phyloP scores from a whole-genome alignment of 1,140 invertebrate species.

The Procambarus clarkii region DNA sequence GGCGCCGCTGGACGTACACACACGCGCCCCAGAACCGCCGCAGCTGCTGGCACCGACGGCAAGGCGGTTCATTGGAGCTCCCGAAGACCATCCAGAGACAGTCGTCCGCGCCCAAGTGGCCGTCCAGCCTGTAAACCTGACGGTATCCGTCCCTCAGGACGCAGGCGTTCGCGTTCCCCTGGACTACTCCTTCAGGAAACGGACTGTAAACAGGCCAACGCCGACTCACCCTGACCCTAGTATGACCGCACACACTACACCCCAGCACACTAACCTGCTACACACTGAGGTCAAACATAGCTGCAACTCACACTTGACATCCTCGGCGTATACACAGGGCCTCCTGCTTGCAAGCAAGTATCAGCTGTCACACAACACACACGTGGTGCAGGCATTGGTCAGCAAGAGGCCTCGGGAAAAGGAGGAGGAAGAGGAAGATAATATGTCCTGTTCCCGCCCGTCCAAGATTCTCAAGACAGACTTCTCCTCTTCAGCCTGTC shows the following conservation, averaged over 20 bases:
- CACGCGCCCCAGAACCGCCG: constrained; percentile 26
- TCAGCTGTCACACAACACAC: neutral
- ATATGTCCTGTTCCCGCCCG: neutral
- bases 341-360: constrained; percentile 12
- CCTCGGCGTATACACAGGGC: neutral
- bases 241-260: neutral
- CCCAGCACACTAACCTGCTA: neutral
- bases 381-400: neutral
- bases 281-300: neutral
- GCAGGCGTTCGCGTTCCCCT: constrained; percentile 30
- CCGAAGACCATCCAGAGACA: constrained; percentile 48
- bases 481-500: neutral
- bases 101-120: constrained; percentile 62
- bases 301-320: constrained; percentile 5
- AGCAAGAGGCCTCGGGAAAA: constrained; percentile 16
- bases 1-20: constrained; percentile 14
- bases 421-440: constrained; percentile 1
- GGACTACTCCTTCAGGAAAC: constrained; percentile 45
- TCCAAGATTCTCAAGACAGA: constrained; percentile 18
- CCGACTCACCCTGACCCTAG: constrained; percentile 7
- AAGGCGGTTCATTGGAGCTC: neutral
- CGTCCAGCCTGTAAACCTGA: constrained; percentile 44
- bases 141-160: constrained; percentile 27
- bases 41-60: constrained; percentile 48
- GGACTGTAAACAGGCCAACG: neutral